phyloP scores from a whole-genome alignment of 2,113 vertebrate species.

The Istiophorus platypterus region DNA sequence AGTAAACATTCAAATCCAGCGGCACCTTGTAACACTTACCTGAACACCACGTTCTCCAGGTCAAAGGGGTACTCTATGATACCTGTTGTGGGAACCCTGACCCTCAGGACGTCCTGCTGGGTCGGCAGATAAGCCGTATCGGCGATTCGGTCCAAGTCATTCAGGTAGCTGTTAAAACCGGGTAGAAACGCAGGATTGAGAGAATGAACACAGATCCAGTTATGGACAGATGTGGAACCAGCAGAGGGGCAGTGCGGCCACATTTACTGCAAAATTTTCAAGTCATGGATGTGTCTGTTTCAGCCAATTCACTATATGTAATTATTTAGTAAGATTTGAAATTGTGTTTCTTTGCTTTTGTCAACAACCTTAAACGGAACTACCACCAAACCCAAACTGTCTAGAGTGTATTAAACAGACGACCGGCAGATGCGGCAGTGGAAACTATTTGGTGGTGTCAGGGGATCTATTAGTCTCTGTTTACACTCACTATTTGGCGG shows the following conservation, averaged over 20 bases:
- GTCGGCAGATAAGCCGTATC: conserved; percentile 83
- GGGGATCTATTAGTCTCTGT: conserved; percentile 66
- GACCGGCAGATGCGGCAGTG: conserved; percentile 31
- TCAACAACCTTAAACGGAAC: conserved; percentile 49
- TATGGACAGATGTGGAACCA: neutral
- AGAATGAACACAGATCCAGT: neutral
- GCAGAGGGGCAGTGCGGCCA: neutral
- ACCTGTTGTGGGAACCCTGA: conserved; percentile 87
- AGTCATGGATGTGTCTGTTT: neutral
- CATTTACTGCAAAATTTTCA: neutral
- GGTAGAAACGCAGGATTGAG: conserved; percentile 1
- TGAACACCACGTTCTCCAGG: conserved; percentile 89
- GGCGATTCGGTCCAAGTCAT: conserved; percentile 85
- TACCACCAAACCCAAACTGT: neutral
- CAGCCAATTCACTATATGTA: neutral
- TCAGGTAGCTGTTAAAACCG: conserved; percentile 84
- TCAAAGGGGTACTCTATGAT: conserved; percentile 90
- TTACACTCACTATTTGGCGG: conserved; percentile 89
- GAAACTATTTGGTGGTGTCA: conserved; percentile 82
- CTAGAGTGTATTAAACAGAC: conserved; percentile 15
- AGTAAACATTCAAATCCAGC: neutral
- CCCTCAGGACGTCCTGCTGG: conserved; percentile 89
- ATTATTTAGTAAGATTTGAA: neutral
- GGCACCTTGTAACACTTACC: conserved; percentile 72
- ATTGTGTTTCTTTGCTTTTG: conserved; percentile 1